Evolutionary conservation across 2,888 invertebrate genomes (phyloP), one percentile per base, ranked within the genome.

Genomic region (Perdita meconis): DNA sequence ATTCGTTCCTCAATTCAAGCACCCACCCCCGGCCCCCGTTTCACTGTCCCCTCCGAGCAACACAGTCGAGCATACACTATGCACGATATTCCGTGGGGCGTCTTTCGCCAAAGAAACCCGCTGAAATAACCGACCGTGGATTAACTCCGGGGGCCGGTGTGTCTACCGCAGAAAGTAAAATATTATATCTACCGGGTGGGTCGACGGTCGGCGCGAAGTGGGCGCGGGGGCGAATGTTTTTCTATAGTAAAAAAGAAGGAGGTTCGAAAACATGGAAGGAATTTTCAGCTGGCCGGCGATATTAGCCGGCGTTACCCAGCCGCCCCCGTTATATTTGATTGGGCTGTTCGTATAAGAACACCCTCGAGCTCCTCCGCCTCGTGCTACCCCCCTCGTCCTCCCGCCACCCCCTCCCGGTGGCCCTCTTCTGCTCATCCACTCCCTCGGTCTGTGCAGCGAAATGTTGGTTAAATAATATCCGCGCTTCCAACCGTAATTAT

Each of bases 401-500:
- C 65, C 38, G 24, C 13, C 36, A 3, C 19, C 1, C 0, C 38
- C 30, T n/a, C 51, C 34, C 55, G 42, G 30, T 4, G 61, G 56
- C 60, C 56, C 71, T 79, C 82, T 67, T 80, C 66, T 74, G 61
- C 80, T 71, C 81, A 75, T 77, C 75, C 77, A 75, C 73, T 74
- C 77, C 78, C 78, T 79, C 81, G 65, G 55, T 74, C 78, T 70
- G 80, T 80, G 86, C 88, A 88, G 86, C 89, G 83, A 89, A 89
- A 89, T 87, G 88, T 88, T 90, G 89, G 90, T 89, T 90, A 89
- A 90, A 90, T 90, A 90, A 90, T 90, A 90, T 90, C 89, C 87
- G 88, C 86, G 87, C 87, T 88, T 88, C 88, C 88, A 88, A 90
- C 88, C 90, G 90, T 90, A 91, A 91, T 91, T 90, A 91, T 91